Percentiles rank a stretch among this genome's conserved stretches.
These are phyloP conservation scores for Cydia fagiglandana DNA, from an alignment of 1,140 invertebrate genomes.

Conservation along the genomic window DNA sequence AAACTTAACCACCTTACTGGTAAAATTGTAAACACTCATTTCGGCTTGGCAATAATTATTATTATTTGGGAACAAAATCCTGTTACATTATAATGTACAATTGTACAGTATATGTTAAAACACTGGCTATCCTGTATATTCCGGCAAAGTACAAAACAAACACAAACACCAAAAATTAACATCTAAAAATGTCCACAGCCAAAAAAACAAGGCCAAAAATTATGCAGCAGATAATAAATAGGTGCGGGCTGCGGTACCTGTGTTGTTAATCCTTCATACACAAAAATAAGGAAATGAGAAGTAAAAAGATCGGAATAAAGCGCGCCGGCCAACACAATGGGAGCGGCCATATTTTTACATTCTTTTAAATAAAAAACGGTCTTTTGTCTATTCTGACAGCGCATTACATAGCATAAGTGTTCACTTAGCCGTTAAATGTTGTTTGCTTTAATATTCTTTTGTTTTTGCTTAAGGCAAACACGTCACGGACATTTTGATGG, in stretches of 20 bases:
- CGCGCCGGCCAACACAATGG: conserved; percentile 51
- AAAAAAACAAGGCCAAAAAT: conserved; percentile 39
- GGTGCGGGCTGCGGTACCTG: conserved; percentile 49
- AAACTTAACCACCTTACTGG: too few species aligned
- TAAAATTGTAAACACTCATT: too few species aligned
- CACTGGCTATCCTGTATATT: neutral
- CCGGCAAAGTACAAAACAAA: conserved; percentile 20
- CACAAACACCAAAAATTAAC: conserved; percentile 33
- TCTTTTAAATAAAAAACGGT: conserved; percentile 58
- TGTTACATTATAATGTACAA: neutral
- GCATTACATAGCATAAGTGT: conserved; percentile 68
- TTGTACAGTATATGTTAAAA: neutral
- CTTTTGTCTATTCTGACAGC: conserved; percentile 68
- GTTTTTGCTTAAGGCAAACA: conserved; percentile 25
- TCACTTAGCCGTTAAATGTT: conserved; percentile 53
- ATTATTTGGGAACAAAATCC: too few species aligned
- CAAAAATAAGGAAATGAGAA: conserved; percentile 70
- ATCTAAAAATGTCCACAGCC: conserved; percentile 22
- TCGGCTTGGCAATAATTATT: too few species aligned
- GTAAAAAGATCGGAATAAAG: conserved; percentile 69
- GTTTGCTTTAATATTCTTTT: conserved; percentile 47
- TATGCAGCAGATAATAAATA: conserved; percentile 50
- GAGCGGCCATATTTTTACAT: conserved; percentile 68
- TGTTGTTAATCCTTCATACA: conserved; percentile 72
- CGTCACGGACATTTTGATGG: conserved; percentile 2